Evolutionary conservation across 2,113 vertebrate species (phyloP).

Genomic region (Cynopterus brachyotis): DNA sequence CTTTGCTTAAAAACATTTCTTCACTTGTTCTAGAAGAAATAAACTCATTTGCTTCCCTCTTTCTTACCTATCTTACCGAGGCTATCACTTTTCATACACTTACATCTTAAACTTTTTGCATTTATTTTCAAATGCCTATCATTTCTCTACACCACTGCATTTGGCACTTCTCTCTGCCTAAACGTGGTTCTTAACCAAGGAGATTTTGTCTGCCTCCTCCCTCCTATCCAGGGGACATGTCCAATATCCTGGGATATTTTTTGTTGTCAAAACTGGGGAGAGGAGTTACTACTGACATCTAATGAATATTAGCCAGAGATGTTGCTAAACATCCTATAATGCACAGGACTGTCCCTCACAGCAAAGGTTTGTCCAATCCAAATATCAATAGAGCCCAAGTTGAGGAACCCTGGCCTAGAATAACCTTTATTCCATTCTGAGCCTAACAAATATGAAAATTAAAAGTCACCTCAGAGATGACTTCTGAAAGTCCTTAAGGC

Average conservation of each 20-base stretch:
- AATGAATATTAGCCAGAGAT: background rate
- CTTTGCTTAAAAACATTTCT: background rate
- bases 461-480: background rate
- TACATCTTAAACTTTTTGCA: background rate
- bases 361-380: background rate
- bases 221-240: background rate
- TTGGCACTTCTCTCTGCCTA: background rate
- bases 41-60: background rate
- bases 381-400: fast-evolving
- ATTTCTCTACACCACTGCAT: fast-evolving
- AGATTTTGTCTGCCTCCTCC: fast-evolving
- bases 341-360: background rate
- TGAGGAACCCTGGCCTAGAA: background rate
- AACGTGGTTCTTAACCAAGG: background rate
- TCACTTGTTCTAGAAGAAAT: background rate
- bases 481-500: background rate
- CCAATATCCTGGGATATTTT: background rate
- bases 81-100: background rate
- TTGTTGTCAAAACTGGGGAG: background rate
- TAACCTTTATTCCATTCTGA: background rate
- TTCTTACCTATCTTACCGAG: background rate
- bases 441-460: background rate
- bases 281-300: background rate
- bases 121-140: background rate
- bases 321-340: background rate